Base-by-base conservation (phyloP, 2,888 invertebrate genomes). In the Tetanocera ferruginea region DNA sequence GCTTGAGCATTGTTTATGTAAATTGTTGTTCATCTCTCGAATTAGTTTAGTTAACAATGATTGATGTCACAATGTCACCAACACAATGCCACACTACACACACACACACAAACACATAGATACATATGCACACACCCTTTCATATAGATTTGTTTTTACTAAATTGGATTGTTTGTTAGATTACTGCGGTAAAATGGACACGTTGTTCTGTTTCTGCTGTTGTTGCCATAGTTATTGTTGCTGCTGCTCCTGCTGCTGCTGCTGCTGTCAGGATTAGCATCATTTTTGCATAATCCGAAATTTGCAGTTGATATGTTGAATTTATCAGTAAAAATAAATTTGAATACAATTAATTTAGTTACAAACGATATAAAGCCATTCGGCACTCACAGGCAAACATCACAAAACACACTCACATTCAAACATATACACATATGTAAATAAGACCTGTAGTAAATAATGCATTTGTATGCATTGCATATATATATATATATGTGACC, bases 1-100 rank as follows among this genome's bases (percentile, higher is more conserved):
- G 19, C 43, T 49, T 67, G 23, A 49, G 49, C 67, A 67, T 67
- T 69, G 69, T 69, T 69, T 69, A 69, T 69, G 69, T 69, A 69
- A 69, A 69, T 62, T 74, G 62, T 67, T 75, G 75, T 71, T 66
- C 52, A 67, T 66, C 62, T 76, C 76, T 71, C 72, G 67, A 76
- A 78, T 78, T 78, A 71, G 78, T 78, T 78, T 78, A 78, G 78
- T 76, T 76, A 78, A 76, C 78, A 78, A 78, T 78, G 78, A 76
- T 71, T 76, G 76, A 75, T 78, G 76, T 78, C 78, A 75, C 78
- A 70, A 75, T 75, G 75, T 76, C 75, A 76, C 34, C 57, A 31
- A 71, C 67, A 52, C 52, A 31, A 43, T 51, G 51, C 31, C 64
- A 64, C 62, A 52, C 55, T 34, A 19, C 70, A 70, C 49, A 37